phyloP scores from a whole-genome alignment of 2,797 vertebrate genomes.

The Crenichthys baileyi region DNA sequence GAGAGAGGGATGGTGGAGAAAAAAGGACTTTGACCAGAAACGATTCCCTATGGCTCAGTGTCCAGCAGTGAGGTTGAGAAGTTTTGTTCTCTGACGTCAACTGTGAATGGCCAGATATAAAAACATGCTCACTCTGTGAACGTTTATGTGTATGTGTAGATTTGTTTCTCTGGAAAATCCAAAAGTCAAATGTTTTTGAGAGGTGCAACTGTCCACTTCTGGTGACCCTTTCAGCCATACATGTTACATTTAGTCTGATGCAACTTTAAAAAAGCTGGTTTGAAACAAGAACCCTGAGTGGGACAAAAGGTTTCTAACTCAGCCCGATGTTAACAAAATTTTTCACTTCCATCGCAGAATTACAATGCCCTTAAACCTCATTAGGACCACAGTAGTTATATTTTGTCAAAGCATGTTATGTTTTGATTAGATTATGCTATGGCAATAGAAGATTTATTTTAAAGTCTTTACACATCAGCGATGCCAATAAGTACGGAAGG shows the following conservation, averaged over 20 bases:
- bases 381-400: neutral
- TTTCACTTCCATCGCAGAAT: neutral
- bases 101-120: constrained; percentile 57
- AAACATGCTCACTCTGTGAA: constrained; percentile 44
- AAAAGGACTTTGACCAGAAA: constrained; percentile 58
- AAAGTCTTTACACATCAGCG: neutral
- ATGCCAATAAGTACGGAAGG: neutral
- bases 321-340: neutral
- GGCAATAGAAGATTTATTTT: neutral
- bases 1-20: neutral
- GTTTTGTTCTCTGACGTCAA: constrained; percentile 69
- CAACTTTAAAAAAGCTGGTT: neutral
- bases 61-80: constrained; percentile 61
- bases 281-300: constrained; percentile 4
- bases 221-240: constrained; percentile 25
- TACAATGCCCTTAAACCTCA: neutral
- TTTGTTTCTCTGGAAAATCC: constrained; percentile 27
- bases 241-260: constrained; percentile 37
- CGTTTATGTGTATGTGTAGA: constrained; percentile 1
- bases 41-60: constrained; percentile 60
- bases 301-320: neutral
- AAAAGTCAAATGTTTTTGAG: constrained; percentile 52
- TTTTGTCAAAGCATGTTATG: neutral
- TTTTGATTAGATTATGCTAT: neutral
- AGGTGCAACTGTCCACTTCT: constrained; percentile 41